Evolutionary conservation across 1,140 invertebrate species (phyloP).

Genomic region (Leptopilina boulardi): DNA sequence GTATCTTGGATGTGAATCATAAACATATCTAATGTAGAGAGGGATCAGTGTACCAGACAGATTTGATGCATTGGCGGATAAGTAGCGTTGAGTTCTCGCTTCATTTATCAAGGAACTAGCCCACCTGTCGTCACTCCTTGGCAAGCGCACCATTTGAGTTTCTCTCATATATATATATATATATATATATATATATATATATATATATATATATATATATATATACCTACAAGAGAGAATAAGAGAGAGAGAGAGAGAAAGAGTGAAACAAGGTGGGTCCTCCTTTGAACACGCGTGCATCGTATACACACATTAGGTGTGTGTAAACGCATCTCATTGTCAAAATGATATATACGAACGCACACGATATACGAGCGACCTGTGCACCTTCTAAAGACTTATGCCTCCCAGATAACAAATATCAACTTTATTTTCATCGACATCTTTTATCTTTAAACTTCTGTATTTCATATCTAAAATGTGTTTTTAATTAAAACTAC

Average conservation of each 20-base stretch:
- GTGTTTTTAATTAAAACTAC: too few species aligned
- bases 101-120: conserved; percentile 65
- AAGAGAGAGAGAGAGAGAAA: too few species aligned
- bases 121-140: conserved; percentile 58
- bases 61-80: conserved; percentile 68
- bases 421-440: background rate
- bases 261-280: background rate
- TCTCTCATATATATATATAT: too few species aligned
- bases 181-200: too few species aligned
- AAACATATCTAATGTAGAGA: conserved; percentile 49
- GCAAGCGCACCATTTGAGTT: background rate
- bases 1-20: conserved; percentile 44
- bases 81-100: conserved; percentile 67
- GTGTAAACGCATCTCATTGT: conserved; percentile 32
- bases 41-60: conserved; percentile 54
- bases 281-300: conserved; percentile 16
- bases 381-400: conserved; percentile 9
- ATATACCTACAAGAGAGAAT: too few species aligned
- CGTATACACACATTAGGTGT: conserved; percentile 1
- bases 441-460: background rate
- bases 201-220: too few species aligned
- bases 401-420: background rate
- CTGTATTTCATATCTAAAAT: background rate
- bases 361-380: conserved; percentile 7
- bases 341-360: conserved; percentile 31